Evolutionary conservation across 2,888 invertebrate genomes (phyloP).

Genomic region (Stomorhina lunata): DNA sequence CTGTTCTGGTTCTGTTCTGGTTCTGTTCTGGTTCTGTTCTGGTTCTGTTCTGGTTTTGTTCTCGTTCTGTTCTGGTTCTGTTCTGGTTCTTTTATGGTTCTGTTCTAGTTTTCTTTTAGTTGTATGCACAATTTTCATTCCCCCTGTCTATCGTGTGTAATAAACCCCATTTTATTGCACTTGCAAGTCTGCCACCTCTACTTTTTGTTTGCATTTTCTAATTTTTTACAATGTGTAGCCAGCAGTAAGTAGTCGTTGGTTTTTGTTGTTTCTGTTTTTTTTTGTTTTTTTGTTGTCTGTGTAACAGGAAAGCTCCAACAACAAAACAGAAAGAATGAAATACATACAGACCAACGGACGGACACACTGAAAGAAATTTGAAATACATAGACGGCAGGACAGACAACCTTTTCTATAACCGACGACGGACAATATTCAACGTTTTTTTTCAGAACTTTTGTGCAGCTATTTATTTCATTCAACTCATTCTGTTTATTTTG

Average conservation of each 20-base stretch:
- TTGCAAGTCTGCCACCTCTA: slow-evolving; percentile 46
- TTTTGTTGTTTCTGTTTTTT: no score
- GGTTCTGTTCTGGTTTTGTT: no score
- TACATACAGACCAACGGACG: slow-evolving; percentile 12
- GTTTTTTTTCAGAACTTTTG: not conserved
- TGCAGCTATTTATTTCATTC: slow-evolving; percentile 25
- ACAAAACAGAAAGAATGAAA: slow-evolving; percentile 1
- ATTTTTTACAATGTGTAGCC: not conserved
- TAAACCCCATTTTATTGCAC: slow-evolving; percentile 38
- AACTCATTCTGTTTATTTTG: slow-evolving; percentile 31
- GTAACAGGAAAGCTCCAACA: not conserved
- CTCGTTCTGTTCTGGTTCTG: no score
- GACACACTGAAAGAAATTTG: no score
- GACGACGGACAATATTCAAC: not conserved
- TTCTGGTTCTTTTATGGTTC: no score
- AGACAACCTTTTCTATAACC: not conserved
- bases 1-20: no score
- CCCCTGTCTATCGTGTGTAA: not conserved
- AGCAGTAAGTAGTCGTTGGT: not conserved
- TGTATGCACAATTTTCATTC: not conserved
- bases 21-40: no score
- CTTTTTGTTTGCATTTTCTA: slow-evolving; percentile 7
- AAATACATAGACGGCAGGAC: no score
- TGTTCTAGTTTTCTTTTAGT: not conserved
- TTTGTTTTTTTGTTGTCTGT: no score